phyloP scores from a whole-genome alignment of 2,888 invertebrate species.

The Buathra laborator region DNA sequence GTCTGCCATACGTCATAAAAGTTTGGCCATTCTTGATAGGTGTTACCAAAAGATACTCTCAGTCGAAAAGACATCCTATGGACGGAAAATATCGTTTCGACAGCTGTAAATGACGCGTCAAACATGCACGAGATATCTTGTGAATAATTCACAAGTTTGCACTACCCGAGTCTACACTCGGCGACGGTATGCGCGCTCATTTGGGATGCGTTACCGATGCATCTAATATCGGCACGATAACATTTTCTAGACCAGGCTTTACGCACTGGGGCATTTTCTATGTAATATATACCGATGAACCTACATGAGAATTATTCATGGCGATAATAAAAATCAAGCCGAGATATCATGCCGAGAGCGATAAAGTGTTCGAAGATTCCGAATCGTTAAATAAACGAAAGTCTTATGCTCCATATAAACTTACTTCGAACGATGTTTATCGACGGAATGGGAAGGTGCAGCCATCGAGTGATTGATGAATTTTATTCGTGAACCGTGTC shows the following conservation, averaged over 20 bases:
- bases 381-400: constrained; percentile 54
- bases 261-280: not conserved
- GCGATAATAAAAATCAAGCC: constrained; percentile 9
- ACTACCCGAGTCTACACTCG: too few relatives aligned
- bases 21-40: too few relatives aligned
- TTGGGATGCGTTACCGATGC: not conserved
- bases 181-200: not conserved
- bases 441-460: constrained; percentile 54
- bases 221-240: not conserved
- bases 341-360: not conserved
- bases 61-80: too few relatives aligned
- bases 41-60: too few relatives aligned
- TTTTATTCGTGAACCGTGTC: constrained; percentile 72
- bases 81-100: too few relatives aligned
- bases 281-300: not conserved
- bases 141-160: too few relatives aligned
- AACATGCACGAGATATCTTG: too few relatives aligned
- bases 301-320: constrained; percentile 5
- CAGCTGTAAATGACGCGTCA: too few relatives aligned
- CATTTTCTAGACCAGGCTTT: not conserved
- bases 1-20: too few relatives aligned
- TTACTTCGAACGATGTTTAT: constrained; percentile 56
- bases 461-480: constrained; percentile 77
- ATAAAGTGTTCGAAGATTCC: constrained; percentile 31
- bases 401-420: constrained; percentile 38